phyloP scores from a whole-genome alignment of 2,113 vertebrate genomes.

The Baryphthengus martii region DNA sequence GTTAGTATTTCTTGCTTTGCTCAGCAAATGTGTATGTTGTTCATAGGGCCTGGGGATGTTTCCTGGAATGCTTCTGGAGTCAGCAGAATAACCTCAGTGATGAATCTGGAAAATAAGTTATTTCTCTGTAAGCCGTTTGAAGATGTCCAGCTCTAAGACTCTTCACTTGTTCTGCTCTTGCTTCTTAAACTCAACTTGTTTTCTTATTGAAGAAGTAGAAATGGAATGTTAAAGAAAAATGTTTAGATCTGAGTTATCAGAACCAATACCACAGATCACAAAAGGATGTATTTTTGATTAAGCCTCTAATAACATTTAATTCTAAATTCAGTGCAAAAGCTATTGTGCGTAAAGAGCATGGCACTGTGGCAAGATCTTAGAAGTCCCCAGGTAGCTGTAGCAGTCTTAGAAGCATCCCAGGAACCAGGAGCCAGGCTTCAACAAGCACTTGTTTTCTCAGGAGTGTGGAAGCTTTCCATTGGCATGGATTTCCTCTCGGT shows the following conservation, averaged over 20 bases:
- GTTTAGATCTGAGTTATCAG: background rate
- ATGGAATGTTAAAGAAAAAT: background rate
- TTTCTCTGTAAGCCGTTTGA: background rate
- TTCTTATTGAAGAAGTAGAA: background rate
- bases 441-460: constrained; percentile 17
- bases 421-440: background rate
- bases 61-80: background rate
- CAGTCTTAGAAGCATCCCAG: background rate
- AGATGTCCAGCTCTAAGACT: background rate
- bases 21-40: background rate
- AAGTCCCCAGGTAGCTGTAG: background rate
- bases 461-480: constrained; percentile 34
- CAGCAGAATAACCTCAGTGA: background rate
- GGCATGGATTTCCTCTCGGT: background rate
- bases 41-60: background rate
- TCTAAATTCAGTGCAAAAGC: background rate
- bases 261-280: background rate
- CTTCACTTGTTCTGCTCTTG: background rate
- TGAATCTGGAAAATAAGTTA: background rate
- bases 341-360: background rate
- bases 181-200: background rate
- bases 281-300: background rate
- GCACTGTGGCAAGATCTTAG: background rate
- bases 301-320: background rate
- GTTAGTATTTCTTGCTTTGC: background rate